phyloP scores from a whole-genome alignment of 2,888 invertebrate species.

The Deroplatys truncata region DNA sequence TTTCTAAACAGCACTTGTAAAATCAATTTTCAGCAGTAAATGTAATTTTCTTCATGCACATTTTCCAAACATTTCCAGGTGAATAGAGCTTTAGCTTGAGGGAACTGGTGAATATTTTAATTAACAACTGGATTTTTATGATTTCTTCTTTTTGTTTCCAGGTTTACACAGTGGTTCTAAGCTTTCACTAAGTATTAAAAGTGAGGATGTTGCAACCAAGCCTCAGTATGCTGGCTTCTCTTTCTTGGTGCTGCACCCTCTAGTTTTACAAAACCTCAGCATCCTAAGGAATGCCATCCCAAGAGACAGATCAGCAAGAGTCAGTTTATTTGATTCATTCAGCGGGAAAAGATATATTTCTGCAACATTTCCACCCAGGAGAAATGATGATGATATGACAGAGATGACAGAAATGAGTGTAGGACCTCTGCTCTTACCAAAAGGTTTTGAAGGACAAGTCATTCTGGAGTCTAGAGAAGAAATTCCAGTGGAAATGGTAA shows the following conservation, averaged over 20 bases:
- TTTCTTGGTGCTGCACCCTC: slow-evolving; percentile 24
- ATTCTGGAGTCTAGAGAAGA: slow-evolving; percentile 12
- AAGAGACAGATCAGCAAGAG: not conserved
- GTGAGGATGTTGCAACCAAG: not conserved
- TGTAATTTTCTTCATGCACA: too few relatives aligned
- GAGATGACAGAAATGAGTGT: not conserved
- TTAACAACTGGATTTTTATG: too few relatives aligned
- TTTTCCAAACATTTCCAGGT: too few relatives aligned
- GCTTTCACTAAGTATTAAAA: not conserved
- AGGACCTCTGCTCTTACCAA: slow-evolving; percentile 28
- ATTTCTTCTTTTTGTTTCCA: not conserved
- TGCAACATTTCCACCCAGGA: slow-evolving; percentile 16
- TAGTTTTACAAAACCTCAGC: slow-evolving; percentile 23
- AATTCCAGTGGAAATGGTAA: not conserved
- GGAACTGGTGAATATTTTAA: too few relatives aligned
- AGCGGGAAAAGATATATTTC: slow-evolving; percentile 23
- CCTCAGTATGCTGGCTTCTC: slow-evolving; percentile 21
- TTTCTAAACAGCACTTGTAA: too few relatives aligned
- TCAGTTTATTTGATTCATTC: slow-evolving; percentile 24
- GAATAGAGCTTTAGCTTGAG: too few relatives aligned
- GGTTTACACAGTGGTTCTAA: not conserved
- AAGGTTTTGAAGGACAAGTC: slow-evolving; percentile 30
- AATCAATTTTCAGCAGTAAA: too few relatives aligned
- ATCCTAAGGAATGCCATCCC: not conserved
- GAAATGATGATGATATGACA: slow-evolving; percentile 2